Conservation (phyloP, 2,113 vertebrate species). For the Melanocharis versteri region DNA sequence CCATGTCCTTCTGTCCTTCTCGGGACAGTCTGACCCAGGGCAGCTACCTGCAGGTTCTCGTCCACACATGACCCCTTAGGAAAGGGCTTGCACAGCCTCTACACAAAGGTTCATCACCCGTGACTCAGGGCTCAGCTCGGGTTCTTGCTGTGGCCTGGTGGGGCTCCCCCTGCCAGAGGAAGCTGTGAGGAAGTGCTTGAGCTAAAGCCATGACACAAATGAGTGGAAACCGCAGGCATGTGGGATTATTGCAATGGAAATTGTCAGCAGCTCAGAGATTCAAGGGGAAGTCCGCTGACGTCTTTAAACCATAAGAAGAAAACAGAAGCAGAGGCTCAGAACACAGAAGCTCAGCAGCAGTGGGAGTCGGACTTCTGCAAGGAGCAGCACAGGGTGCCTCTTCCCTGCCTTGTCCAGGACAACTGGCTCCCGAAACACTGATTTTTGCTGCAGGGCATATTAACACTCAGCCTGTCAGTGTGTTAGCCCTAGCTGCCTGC, state of each 20-base stretch:
- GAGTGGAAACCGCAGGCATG: neutral
- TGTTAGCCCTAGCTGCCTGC: neutral
- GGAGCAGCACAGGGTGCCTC: neutral
- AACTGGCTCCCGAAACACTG: neutral
- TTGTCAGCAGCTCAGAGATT: neutral
- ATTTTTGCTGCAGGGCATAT: neutral
- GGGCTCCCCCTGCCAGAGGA: neutral
- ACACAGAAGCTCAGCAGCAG: neutral
- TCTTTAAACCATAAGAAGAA: neutral
- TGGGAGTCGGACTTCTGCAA: neutral
- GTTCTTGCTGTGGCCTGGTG: neutral
- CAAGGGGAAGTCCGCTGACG: neutral
- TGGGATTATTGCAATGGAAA: accelerated
- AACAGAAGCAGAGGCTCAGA: neutral
- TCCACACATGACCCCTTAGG: neutral
- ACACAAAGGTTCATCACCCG: accelerated
- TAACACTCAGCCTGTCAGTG: neutral
- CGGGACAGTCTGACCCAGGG: accelerated
- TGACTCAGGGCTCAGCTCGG: neutral
- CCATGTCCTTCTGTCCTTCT: neutral
- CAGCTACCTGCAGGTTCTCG: neutral
- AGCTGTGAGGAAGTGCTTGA: neutral
- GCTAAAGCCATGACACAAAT: neutral
- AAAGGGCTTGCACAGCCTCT: neutral
- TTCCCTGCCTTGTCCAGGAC: neutral